A percentile compares a stretch with the other conserved stretches of the same genome.
phyloP scores from a whole-genome alignment of 2,888 invertebrate species.

The Cataglyphis albicans region DNA sequence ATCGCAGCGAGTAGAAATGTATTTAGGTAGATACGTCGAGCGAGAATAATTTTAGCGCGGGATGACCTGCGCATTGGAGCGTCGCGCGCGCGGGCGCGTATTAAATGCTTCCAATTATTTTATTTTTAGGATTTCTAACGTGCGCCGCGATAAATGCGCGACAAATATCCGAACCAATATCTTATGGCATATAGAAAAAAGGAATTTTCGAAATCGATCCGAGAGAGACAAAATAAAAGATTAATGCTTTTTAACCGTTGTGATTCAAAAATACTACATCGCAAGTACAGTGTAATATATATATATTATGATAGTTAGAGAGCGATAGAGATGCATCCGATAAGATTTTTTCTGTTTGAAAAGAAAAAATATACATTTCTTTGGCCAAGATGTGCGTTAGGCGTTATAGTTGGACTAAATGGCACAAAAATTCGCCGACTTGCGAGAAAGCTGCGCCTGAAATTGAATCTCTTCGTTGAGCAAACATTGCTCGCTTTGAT shows the following conservation, averaged over 20 bases:
- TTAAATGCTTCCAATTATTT: slow-evolving; percentile 83
- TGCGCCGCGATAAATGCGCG: slow-evolving; percentile 54
- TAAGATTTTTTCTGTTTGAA: not conserved
- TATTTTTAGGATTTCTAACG: slow-evolving; percentile 81
- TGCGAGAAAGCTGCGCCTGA: slow-evolving; percentile 57
- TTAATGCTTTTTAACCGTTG: not conserved
- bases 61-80: slow-evolving; percentile 80
- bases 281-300: not conserved
- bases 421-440: slow-evolving; percentile 49
- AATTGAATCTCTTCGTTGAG: slow-evolving; percentile 55
- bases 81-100: slow-evolving; percentile 60
- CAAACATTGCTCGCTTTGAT: slow-evolving; percentile 40
- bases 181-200: not conserved
- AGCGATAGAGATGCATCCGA: not conserved
- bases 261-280: not conserved
- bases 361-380: slow-evolving; percentile 38
- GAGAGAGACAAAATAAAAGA: not conserved
- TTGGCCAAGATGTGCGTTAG: not conserved
- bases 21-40: slow-evolving; percentile 82
- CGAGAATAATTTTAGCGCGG: slow-evolving; percentile 81
- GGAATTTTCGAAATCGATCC: not conserved
- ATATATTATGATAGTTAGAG: not conserved
- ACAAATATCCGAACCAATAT: slow-evolving; percentile 1
- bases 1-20: slow-evolving; percentile 80
- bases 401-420: not conserved